These are phyloP conservation scores for Ceratitis capitata DNA, from an alignment of 1,140 invertebrate species.

Conservation along the genomic window DNA sequence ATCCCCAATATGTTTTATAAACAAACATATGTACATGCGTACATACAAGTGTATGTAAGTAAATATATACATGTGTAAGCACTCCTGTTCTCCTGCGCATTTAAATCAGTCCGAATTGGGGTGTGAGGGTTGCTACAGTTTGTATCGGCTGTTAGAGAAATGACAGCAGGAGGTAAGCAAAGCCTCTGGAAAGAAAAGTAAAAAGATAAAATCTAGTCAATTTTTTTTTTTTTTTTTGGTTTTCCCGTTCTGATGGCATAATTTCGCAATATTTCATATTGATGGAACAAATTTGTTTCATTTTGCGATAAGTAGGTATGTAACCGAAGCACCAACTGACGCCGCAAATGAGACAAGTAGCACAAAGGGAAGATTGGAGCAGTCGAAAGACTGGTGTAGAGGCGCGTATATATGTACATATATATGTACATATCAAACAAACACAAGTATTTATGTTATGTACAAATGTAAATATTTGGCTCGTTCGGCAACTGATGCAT, in stretches of 20 bases:
- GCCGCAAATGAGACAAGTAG: not conserved
- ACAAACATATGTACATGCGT: not conserved
- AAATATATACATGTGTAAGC: not conserved
- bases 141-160: too few relatives aligned
- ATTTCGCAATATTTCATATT: conserved; percentile 41
- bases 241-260: conserved; percentile 27
- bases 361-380: not conserved
- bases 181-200: not conserved
- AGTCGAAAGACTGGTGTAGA: too few relatives aligned
- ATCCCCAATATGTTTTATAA: conserved; percentile 40
- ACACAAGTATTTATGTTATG: too few relatives aligned
- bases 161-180: not conserved
- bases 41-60: not conserved
- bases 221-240: not conserved
- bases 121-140: not conserved
- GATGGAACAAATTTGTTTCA: conserved; percentile 40
- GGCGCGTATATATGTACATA: not conserved
- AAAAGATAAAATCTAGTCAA: not conserved
- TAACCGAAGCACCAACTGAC: conserved; percentile 29
- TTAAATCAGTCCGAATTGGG: not conserved
- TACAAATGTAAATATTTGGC: too few relatives aligned
- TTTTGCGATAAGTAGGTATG: conserved; percentile 34
- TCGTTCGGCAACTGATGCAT: too few relatives aligned
- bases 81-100: not conserved
- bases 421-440: not conserved